phyloP scores from a whole-genome alignment of 2,113 vertebrate species.

The Stomatorhinus ivindoensis region DNA sequence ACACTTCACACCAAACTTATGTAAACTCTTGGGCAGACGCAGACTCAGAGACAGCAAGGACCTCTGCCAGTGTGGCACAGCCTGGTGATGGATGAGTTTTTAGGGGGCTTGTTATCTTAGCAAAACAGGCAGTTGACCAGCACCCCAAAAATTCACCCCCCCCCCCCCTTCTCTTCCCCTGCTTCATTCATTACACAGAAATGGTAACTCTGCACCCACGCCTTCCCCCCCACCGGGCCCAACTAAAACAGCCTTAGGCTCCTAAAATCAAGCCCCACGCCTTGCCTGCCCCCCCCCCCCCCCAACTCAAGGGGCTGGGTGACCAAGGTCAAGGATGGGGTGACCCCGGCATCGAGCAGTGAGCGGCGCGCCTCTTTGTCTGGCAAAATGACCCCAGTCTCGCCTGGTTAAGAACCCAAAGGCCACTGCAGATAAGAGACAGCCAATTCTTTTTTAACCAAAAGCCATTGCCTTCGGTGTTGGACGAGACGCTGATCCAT shows the following conservation, averaged over 20 bases:
- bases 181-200: slow-evolving; percentile 1
- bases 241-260: background rate
- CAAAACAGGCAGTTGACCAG: background rate
- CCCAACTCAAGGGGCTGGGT: background rate
- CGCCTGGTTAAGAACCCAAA: slow-evolving; percentile 19
- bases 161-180: background rate
- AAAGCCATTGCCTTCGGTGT: slow-evolving; percentile 12
- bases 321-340: slow-evolving; percentile 25
- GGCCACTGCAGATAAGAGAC: slow-evolving; percentile 26
- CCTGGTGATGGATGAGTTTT: background rate
- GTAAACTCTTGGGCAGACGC: background rate
- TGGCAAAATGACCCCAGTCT: slow-evolving; percentile 26
- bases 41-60: background rate
- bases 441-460: slow-evolving; percentile 24
- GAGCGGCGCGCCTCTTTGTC: slow-evolving; percentile 19
- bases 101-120: background rate
- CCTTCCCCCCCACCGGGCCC: background rate
- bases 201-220: background rate
- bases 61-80: background rate
- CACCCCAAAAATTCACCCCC: background rate
- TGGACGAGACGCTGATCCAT: background rate
- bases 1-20: background rate
- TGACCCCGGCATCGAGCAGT: slow-evolving; percentile 23
- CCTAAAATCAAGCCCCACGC: background rate
- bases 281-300: background rate